Evolutionary conservation across 2,113 vertebrate species (phyloP).

Genomic region (Dolichotis patagonum): DNA sequence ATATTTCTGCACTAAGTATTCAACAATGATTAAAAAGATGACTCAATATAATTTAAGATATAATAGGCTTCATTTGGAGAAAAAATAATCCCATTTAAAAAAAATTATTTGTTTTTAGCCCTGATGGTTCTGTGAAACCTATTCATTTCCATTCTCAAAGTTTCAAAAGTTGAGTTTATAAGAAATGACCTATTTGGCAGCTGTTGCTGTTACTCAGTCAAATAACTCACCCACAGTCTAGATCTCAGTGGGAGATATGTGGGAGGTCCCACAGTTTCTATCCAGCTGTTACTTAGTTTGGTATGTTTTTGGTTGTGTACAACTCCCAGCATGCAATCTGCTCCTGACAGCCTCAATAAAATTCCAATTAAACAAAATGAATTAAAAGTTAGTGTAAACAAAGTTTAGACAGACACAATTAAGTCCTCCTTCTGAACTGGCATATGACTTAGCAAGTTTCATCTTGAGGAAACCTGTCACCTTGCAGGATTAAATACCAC

Average conservation of each 20-base stretch:
- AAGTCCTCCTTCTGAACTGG: conserved; percentile 46
- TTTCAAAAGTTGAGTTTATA: conserved; percentile 38
- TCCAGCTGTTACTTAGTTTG: conserved; percentile 78
- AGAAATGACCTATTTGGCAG: conserved; percentile 44
- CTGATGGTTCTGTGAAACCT: not conserved
- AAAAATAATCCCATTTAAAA: not conserved
- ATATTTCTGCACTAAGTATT: not conserved
- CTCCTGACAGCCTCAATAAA: conserved; percentile 78
- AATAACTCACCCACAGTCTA: conserved; percentile 70
- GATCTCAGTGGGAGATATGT: conserved; percentile 35
- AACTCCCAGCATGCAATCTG: conserved; percentile 72
- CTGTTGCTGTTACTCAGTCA: conserved; percentile 55
- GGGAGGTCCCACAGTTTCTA: conserved; percentile 72
- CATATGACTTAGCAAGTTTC: conserved; percentile 40
- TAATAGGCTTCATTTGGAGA: not conserved
- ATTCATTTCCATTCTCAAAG: conserved; percentile 40
- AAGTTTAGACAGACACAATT: conserved; percentile 70
- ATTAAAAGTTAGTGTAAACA: conserved; percentile 70
- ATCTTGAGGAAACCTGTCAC: conserved; percentile 58
- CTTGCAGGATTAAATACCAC: conserved; percentile 59
- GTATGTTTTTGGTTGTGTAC: conserved; percentile 64
- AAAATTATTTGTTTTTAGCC: not conserved
- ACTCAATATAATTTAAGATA: not conserved
- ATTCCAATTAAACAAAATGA: conserved; percentile 77
- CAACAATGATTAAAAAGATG: not conserved